These are phyloP conservation scores for Hycleus phaleratus DNA, from an alignment of 1,140 invertebrate genomes.

Conservation along the genomic window DNA sequence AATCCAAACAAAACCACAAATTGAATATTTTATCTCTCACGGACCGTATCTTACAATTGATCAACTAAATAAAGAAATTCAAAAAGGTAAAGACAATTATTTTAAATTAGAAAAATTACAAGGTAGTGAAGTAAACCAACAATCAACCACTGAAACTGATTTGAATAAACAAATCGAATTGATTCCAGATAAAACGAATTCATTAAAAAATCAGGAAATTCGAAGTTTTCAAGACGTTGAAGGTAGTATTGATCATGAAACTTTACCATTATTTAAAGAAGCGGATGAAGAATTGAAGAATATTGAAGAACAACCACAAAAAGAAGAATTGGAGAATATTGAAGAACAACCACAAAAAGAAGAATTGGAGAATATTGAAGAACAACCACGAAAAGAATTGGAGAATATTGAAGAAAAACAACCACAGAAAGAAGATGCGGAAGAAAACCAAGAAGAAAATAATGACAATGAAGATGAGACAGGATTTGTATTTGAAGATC, in stretches of 20 bases:
- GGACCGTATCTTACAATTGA: background rate
- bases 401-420: background rate
- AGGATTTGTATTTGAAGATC: background rate
- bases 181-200: background rate
- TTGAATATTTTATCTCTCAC: background rate
- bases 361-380: background rate
- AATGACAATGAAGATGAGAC: background rate
- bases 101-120: conserved; percentile 3
- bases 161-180: no score
- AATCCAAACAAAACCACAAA: background rate
- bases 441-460: conserved; percentile 5
- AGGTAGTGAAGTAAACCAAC: background rate
- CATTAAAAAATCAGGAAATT: conserved; percentile 3
- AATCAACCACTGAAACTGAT: background rate
- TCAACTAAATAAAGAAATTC: conserved; percentile 2
- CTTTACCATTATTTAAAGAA: conserved; percentile 1
- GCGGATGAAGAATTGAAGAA: background rate
- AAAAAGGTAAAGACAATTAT: conserved; percentile 7
- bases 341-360: background rate
- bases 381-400: background rate
- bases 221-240: conserved; percentile 4
- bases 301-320: background rate
- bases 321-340: background rate
- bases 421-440: background rate
- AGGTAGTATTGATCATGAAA: conserved; percentile 4